Conservation (phyloP, 1,140 invertebrate genomes). For the Calliphora vicina region DNA sequence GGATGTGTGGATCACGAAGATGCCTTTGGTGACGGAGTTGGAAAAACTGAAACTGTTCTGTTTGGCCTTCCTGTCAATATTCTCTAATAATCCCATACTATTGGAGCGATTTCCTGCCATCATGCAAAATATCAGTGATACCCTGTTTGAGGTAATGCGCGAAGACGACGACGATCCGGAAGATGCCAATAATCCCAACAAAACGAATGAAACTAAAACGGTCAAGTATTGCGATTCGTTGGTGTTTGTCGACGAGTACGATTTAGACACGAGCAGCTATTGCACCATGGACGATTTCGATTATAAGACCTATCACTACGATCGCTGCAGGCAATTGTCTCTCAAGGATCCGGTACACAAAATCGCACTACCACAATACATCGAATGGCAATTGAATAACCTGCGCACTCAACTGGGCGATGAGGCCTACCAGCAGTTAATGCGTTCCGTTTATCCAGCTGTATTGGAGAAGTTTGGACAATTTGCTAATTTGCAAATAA, state of each 20-base stretch:
- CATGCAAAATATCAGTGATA: conserved; percentile 80
- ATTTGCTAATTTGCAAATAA: conserved; percentile 39
- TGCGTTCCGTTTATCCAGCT: conserved; percentile 73
- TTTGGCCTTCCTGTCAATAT: conserved; percentile 81
- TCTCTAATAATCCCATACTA: conserved; percentile 74
- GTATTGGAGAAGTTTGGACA: conserved; percentile 73
- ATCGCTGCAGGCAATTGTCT: conserved; percentile 69
- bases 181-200: conserved; percentile 58
- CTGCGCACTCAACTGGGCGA: conserved; percentile 72
- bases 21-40: conserved; percentile 78
- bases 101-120: conserved; percentile 78
- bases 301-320: conserved; percentile 59
- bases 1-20: conserved; percentile 80
- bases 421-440: conserved; percentile 74
- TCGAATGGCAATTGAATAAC: conserved; percentile 71
- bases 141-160: conserved; percentile 85
- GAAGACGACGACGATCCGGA: conserved; percentile 63
- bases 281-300: conserved; percentile 52
- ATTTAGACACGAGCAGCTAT: conserved; percentile 47
- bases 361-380: conserved; percentile 73
- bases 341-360: conserved; percentile 76
- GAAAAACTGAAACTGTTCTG: conserved; percentile 84
- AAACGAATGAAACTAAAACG: conserved; percentile 20
- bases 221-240: conserved; percentile 55
- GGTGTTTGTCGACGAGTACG: conserved; percentile 57